Base-by-base conservation (phyloP, 2,113 vertebrate genomes). In the Erythrolamprus reginae region DNA sequence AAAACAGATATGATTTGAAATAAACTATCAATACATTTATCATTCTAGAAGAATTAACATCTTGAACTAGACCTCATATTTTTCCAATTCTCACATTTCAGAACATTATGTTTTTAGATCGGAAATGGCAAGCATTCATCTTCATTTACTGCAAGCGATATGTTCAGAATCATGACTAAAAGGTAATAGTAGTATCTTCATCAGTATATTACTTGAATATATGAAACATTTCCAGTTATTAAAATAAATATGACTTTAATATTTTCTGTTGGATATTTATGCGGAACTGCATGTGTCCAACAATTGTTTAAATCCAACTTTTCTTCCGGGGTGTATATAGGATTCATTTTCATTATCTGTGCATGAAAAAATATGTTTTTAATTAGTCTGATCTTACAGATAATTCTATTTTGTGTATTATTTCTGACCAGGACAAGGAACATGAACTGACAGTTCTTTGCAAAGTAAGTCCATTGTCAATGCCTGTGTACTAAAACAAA, bases 1-100 rank as follows among this genome's bases (percentile, higher is more conserved):
- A 84, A 89, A 96, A 93, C 1, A 95, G 48, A 94, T 1, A 84
- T 61, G 13, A 53, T 26, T 42, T 52, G 3, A 21, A 53, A 86
- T 47, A 48, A 48, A 23, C 9, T 47, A 51, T 65, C 89, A 85
- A 12, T 10, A 33, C 38, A 33, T 28, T 50, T 61, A 48, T 55
- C 13, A 26, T 85, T 48, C 42, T 82, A 89, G 90, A 0, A 84
- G 55, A 42, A 53, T 45, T 21, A 58, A 56, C 24, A 58, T 48
- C n/a, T 86, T 38, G 61, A 65, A 33, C 24, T 65, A 65, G 19
- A 21, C 2, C 5, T 50, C 9, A 23, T 55, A 47, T 47, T n/a
- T n/a, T 84, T 7, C 21, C 13, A 61, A 23, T 51, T 53, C 17
- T 24, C 24, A 84, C 5, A 26, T 48, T 48, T 28, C 28, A 23